phyloP scores from a whole-genome alignment of 2,113 vertebrate genomes.

The Tupaia chinensis region DNA sequence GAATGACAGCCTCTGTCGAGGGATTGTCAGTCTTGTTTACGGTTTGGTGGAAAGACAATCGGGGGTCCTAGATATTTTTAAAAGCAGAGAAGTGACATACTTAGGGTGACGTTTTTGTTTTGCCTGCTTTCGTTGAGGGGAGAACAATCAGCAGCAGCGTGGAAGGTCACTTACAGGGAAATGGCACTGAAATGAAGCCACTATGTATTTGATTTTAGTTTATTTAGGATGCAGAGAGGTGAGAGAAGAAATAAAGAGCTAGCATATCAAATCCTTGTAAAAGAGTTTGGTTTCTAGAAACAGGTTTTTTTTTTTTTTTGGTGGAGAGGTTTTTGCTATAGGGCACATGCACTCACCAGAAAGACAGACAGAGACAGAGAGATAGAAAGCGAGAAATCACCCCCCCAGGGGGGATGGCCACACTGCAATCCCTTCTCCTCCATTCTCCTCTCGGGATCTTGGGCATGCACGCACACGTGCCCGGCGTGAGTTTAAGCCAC shows the following conservation, averaged over 20 bases:
- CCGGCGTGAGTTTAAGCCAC: no score
- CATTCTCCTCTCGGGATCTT: no score
- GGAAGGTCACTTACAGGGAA: background rate
- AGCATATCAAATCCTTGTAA: background rate
- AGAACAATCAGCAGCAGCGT: background rate
- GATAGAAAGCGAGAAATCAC: no score
- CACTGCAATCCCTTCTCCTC: no score
- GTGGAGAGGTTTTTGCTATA: no score
- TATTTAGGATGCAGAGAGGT: background rate
- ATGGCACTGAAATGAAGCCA: background rate
- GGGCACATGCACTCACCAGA: no score
- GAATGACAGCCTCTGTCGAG: background rate
- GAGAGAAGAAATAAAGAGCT: slow-evolving; percentile 36
- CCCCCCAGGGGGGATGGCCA: no score
- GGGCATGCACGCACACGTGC: no score
- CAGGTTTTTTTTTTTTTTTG: no score
- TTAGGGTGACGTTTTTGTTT: background rate
- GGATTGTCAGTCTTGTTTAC: background rate
- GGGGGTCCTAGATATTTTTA: slow-evolving; percentile 27
- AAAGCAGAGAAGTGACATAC: slow-evolving; percentile 1
- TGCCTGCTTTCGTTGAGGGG: no score
- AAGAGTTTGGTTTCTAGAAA: slow-evolving; percentile 20
- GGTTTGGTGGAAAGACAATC: background rate
- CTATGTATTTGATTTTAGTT: slow-evolving; percentile 25
- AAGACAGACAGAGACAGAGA: no score